Evolutionary conservation across 2,797 vertebrate genomes (phyloP).

Genomic region (Cacajao melanocephalus): DNA sequence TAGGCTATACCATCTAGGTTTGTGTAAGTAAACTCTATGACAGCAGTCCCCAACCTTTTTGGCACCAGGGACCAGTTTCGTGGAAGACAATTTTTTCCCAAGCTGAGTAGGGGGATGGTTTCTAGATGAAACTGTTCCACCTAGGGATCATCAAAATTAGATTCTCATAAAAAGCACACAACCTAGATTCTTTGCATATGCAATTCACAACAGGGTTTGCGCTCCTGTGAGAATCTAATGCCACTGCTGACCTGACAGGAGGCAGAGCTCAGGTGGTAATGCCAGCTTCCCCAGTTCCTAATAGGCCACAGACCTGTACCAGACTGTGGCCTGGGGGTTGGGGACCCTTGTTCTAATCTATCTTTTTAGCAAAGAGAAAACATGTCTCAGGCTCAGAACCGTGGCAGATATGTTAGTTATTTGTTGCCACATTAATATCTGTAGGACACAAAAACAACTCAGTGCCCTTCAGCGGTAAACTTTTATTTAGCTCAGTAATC

Average conservation of each 20-base stretch:
- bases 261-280: too few relatives aligned
- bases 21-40: not conserved
- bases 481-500: not conserved
- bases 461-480: not conserved
- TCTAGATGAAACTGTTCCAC: not conserved
- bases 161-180: not conserved
- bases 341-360: too few relatives aligned
- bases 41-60: not conserved
- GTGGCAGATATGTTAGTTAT: not conserved
- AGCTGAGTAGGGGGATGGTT: not conserved
- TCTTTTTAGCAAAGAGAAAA: too few relatives aligned
- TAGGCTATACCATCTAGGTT: not conserved
- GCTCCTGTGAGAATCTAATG: too few relatives aligned
- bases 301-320: too few relatives aligned
- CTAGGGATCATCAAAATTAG: not conserved
- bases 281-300: too few relatives aligned
- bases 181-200: not conserved
- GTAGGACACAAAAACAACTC: not conserved
- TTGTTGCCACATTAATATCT: not conserved
- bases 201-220: too few relatives aligned
- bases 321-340: too few relatives aligned
- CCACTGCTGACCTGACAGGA: too few relatives aligned
- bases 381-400: not conserved
- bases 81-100: not conserved
- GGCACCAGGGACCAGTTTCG: not conserved